A percentile compares a stretch with the other conserved stretches of the same genome.
Evolutionary conservation across 2,888 invertebrate genomes (phyloP).

Genomic region (Apodemia zela): DNA sequence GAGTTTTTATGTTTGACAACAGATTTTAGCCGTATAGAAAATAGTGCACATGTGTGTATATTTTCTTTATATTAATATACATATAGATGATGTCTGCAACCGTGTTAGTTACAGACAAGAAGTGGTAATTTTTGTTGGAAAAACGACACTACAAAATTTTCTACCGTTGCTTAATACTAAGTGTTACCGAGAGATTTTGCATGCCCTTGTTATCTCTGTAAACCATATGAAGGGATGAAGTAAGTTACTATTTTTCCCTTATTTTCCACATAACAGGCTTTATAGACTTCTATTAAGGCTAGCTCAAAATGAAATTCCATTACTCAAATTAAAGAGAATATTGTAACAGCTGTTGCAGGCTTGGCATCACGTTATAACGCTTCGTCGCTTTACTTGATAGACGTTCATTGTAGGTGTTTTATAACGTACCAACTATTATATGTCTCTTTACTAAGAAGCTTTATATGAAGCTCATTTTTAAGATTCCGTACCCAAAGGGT

Average conservation of each 20-base stretch:
- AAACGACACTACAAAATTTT: no score
- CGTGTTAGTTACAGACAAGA: no score
- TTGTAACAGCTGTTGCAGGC: conserved; percentile 29
- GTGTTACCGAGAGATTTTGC: background rate
- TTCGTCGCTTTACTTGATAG: conserved; percentile 38
- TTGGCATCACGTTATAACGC: conserved; percentile 41
- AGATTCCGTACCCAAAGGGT: no score
- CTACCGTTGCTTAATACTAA: no score
- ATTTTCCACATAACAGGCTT: background rate
- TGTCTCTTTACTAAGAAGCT: background rate
- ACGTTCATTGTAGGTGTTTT: conserved; percentile 32
- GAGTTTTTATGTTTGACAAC: no score
- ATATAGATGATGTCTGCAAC: no score
- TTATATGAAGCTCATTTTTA: no score
- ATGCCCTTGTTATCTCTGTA: background rate
- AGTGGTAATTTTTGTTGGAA: no score
- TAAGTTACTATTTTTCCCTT: background rate
- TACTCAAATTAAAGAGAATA: conserved; percentile 5
- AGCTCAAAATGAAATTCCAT: background rate
- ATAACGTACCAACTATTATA: background rate
- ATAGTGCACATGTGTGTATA: no score
- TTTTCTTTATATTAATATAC: no score
- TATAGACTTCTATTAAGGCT: background rate
- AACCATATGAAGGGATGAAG: background rate
- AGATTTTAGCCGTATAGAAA: no score